Evolutionary conservation across 2,797 vertebrate genomes (phyloP).

Genomic region (Platalea minor): DNA sequence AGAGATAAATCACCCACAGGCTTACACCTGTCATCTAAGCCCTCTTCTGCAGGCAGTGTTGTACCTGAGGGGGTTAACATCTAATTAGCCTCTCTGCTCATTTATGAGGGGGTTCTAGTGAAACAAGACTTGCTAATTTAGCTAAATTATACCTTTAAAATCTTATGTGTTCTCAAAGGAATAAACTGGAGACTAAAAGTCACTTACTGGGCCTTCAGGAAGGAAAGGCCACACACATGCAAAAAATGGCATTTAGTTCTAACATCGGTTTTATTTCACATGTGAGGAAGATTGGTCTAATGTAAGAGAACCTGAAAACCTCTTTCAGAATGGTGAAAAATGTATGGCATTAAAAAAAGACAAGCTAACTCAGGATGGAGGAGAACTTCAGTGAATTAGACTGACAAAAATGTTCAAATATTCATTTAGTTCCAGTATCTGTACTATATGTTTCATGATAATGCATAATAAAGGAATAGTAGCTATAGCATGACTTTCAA

Average conservation of each 20-base stretch:
- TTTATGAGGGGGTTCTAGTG: background rate
- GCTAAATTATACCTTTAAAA: background rate
- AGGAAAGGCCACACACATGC: background rate
- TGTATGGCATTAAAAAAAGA: background rate
- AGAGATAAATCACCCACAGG: conserved; percentile 18
- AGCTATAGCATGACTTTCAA: background rate
- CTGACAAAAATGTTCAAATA: background rate
- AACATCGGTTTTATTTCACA: accelerated
- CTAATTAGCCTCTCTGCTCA: background rate
- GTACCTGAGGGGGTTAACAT: background rate
- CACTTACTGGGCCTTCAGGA: background rate
- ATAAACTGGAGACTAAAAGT: background rate
- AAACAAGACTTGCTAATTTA: conserved; percentile 2
- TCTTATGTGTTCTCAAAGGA: background rate
- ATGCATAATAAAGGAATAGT: background rate
- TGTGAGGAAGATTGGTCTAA: background rate
- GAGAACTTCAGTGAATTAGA: background rate
- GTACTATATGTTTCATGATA: background rate
- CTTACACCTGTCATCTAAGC: conserved; percentile 11
- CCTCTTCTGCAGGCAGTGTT: background rate
- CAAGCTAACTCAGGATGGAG: background rate
- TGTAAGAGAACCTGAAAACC: background rate
- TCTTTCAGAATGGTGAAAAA: background rate
- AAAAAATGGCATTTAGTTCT: background rate
- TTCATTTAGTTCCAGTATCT: background rate